These are phyloP conservation scores for Drosophila nasuta DNA, from an alignment of 1,140 invertebrate genomes.

Conservation along the genomic window DNA sequence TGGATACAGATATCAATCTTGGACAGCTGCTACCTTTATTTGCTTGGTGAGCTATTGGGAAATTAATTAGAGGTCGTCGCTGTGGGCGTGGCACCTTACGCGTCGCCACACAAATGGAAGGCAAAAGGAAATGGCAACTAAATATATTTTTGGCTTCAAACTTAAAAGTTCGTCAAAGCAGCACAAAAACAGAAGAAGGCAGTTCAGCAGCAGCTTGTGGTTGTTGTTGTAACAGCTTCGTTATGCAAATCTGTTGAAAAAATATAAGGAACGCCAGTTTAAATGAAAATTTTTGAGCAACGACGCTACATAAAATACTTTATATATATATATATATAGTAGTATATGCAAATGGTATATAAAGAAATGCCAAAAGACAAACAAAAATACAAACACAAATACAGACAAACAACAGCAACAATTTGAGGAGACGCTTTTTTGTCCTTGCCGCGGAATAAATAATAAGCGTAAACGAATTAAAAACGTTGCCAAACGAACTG, in stretches of 20 bases:
- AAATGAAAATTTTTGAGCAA: constrained; percentile 70
- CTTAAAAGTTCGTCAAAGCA: constrained; percentile 66
- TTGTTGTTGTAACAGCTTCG: constrained; percentile 58
- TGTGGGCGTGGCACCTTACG: constrained; percentile 36
- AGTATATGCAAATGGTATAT: constrained; percentile 76
- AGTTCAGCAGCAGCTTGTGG: constrained; percentile 29
- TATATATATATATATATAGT: constrained; percentile 30
- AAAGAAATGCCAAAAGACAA: constrained; percentile 70
- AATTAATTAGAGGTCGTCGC: constrained; percentile 72
- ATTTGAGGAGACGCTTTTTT: constrained; percentile 42
- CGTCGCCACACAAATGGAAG: constrained; percentile 64
- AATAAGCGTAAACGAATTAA: constrained; percentile 83
- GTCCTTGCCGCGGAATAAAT: constrained; percentile 69
- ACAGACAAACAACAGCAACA: constrained; percentile 61
- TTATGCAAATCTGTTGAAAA: constrained; percentile 70
- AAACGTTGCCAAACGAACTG: constrained; percentile 66
- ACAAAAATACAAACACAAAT: constrained; percentile 67
- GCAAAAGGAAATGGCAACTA: constrained; percentile 70
- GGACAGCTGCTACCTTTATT: constrained; percentile 40
- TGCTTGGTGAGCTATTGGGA: constrained; percentile 40
- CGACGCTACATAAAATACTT: constrained; percentile 50
- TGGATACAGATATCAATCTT: constrained; percentile 14
- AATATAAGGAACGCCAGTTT: constrained; percentile 32
- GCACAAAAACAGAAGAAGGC: constrained; percentile 21
- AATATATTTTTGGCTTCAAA: constrained; percentile 57